A percentile compares a stretch with the other conserved stretches of the same genome.
Conservation (phyloP, 1,140 invertebrate species). For the Pseudomyrmex cubaensis region DNA sequence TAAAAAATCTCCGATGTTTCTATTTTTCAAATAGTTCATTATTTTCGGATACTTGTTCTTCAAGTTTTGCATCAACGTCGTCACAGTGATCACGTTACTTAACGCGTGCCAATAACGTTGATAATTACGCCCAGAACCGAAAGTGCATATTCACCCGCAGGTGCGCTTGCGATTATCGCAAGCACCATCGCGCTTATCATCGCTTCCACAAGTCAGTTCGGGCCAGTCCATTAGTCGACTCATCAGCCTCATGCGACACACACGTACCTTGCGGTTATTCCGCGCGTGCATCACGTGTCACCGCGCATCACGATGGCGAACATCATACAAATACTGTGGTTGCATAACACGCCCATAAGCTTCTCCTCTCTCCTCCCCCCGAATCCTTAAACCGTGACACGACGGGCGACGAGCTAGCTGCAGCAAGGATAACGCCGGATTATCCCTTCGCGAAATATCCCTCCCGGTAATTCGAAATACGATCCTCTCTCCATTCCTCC, state of each 20-base stretch:
- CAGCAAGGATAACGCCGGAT: conserved; percentile 25
- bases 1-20: neutral
- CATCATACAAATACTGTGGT: conserved; percentile 35
- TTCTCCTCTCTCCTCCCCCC: no score
- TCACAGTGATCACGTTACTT: neutral
- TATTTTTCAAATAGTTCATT: no score
- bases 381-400: conserved; percentile 51
- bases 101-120: neutral
- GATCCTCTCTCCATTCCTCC: neutral
- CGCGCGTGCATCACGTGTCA: conserved; percentile 1
- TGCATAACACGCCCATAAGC: conserved; percentile 12
- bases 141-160: neutral
- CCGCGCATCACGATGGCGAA: conserved; percentile 2
- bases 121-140: neutral
- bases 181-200: neutral
- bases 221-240: neutral
- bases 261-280: conserved; percentile 11
- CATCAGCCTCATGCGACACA: conserved; percentile 1
- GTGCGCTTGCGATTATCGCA: neutral
- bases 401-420: conserved; percentile 12
- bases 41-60: no score
- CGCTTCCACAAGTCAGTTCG: neutral
- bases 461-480: conserved; percentile 25
- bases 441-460: conserved; percentile 34
- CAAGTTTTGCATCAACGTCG: no score